A percentile compares a stretch with the other conserved stretches of the same genome.
Evolutionary conservation across 2,888 invertebrate species (phyloP).

Genomic region (Itoplectis maculator): DNA sequence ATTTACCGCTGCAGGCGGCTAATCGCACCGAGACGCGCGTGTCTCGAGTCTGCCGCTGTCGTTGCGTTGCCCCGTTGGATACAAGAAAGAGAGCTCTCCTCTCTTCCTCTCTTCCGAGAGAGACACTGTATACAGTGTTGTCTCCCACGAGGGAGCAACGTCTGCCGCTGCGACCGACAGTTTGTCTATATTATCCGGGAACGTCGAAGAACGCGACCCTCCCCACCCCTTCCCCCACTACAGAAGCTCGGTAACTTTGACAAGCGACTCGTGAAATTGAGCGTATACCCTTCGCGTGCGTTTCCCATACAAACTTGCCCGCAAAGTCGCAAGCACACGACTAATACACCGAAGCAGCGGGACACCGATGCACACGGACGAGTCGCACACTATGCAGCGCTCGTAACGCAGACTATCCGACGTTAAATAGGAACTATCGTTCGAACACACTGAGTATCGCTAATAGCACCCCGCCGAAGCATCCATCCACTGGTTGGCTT

Average conservation of each 20-base stretch:
- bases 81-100: no score
- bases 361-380: no score
- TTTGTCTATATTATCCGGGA: constrained; percentile 39
- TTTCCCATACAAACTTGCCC: constrained; percentile 36
- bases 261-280: constrained; percentile 76
- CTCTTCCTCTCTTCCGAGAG: not conserved
- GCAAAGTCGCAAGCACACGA: not conserved
- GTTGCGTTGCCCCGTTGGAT: not conserved
- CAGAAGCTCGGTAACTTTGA: constrained; percentile 52
- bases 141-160: constrained; percentile 8
- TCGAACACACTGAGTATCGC: constrained; percentile 34
- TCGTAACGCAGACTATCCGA: not conserved
- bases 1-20: constrained; percentile 4
- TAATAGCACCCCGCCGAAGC: constrained; percentile 11
- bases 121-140: no score
- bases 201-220: constrained; percentile 73
- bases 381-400: no score
- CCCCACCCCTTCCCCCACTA: constrained; percentile 49
- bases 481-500: not conserved
- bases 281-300: constrained; percentile 71
- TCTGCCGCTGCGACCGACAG: constrained; percentile 27
- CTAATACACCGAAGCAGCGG: not conserved
- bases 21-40: not conserved
- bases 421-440: constrained; percentile 11
- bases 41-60: not conserved